Base-by-base conservation (phyloP, 92 coral and sea anemone genomes). In the Chrysogorgia sp. region DNA sequence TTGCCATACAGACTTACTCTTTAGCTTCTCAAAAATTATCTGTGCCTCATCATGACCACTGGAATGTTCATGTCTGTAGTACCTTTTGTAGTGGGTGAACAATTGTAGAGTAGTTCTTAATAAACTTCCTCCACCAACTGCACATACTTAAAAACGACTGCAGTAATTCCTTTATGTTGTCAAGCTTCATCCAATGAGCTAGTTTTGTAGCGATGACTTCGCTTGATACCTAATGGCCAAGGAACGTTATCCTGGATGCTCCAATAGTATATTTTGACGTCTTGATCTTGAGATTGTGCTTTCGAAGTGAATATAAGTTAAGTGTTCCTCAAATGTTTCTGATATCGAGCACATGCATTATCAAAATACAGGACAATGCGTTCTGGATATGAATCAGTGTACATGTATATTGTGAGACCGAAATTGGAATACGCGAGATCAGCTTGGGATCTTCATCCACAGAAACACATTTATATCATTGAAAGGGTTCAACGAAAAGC, bases 221-320 rank as follows among this genome's bases (percentile, higher is more conserved):
- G 15, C 48, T 59, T 8, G 76, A 59, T 12, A 63, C 67, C 49
- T 50, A 60, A 29, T 74, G 81, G n/a, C 86, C 82, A 26, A 74
- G 52, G 71, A 71, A 82, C 10, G 52, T 55, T 30, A 74, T 21
- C 53, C 62, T 30, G 75, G 60, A 49, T 35, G 50, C 63, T 5
- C 32, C 86, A 63, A 82, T 63, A 48, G 61, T 37, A 32, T 76
- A 62, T 35, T 82, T 82, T 35, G 49, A 45, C 31, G 75, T 82
- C 55, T 75, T 82, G 7, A 74, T 12, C 50, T 82, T 82, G 0
- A 74, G 34, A 7, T 80, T 71, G 53, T 75, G 86, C 19, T 67
- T 63, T 41, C 82, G 33, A 21, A 63, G 22, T 34, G 81, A 61
- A 47, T 35, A 8, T 40, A 75, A 82, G 21, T 75, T 34, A 32